Conservation (phyloP, 2,797 vertebrate species). For the Acipenser transmontanus region DNA sequence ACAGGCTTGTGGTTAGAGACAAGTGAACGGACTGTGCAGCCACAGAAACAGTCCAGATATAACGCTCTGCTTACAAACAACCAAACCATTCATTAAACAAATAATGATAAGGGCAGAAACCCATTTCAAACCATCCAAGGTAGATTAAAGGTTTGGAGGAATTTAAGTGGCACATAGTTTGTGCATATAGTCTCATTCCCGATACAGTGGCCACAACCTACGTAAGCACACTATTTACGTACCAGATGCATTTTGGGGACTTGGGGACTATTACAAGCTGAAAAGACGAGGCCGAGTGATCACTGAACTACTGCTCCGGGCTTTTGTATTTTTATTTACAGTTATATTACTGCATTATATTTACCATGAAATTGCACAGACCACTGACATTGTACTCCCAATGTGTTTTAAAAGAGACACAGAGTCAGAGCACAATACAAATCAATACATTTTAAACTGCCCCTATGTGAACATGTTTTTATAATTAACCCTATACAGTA, state of each 20-base stretch:
- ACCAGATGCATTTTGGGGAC: not conserved
- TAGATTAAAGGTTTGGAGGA: not conserved
- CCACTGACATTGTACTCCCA: no score
- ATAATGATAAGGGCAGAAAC: not conserved
- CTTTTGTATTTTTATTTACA: no score
- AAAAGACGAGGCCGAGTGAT: no score
- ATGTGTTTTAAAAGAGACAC: no score
- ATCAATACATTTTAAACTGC: no score
- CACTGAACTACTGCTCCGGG: no score
- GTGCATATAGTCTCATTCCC: not conserved
- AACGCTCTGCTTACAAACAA: not conserved
- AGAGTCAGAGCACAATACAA: no score
- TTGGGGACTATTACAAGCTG: not conserved
- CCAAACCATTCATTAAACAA: not conserved
- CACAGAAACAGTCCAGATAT: not conserved
- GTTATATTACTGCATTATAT: no score
- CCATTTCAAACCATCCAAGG: not conserved
- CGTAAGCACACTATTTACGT: not conserved
- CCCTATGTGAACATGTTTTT: no score
- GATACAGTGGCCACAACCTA: not conserved
- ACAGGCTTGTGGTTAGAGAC: slow-evolving; percentile 14
- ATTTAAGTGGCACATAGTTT: not conserved
- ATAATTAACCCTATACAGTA: no score
- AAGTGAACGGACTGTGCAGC: not conserved
- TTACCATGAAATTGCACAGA: no score